These are phyloP conservation scores for Geotrupes spiniger DNA, from an alignment of 2,888 invertebrate genomes.

Conservation along the genomic window DNA sequence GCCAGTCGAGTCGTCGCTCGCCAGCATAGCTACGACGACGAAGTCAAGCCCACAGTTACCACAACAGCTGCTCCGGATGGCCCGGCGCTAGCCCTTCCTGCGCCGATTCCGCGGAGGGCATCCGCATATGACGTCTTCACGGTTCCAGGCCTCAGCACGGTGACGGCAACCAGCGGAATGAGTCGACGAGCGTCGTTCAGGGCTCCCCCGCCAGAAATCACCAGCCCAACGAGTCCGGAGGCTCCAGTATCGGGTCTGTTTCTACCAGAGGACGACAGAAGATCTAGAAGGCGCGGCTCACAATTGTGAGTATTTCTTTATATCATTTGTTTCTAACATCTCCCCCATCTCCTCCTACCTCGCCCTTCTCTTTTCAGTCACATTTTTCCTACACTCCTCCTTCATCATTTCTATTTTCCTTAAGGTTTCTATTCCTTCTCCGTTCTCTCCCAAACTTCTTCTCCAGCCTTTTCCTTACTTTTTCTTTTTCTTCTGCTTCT, in stretches of 20 bases:
- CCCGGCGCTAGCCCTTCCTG: slow-evolving; percentile 65
- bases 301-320: slow-evolving; percentile 68
- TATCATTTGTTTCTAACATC: slow-evolving; percentile 1
- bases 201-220: slow-evolving; percentile 56
- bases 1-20: slow-evolving; percentile 61
- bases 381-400: too few species aligned
- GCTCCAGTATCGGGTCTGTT: slow-evolving; percentile 45
- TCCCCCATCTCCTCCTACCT: neutral
- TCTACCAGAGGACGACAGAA: slow-evolving; percentile 59
- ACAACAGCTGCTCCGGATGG: slow-evolving; percentile 45
- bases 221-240: slow-evolving; percentile 57
- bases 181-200: slow-evolving; percentile 60
- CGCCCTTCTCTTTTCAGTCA: too few species aligned
- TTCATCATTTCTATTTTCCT: too few species aligned
- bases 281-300: slow-evolving; percentile 74
- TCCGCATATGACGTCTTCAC: slow-evolving; percentile 84
- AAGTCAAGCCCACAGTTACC: slow-evolving; percentile 48
- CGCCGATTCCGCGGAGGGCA: slow-evolving; percentile 73
- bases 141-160: slow-evolving; percentile 58
- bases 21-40: slow-evolving; percentile 84
- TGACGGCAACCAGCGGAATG: slow-evolving; percentile 38
- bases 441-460: too few species aligned
- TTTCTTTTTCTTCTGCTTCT: neutral
- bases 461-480: too few species aligned
- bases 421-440: too few species aligned